These are phyloP conservation scores for Tautogolabrus adspersus DNA, from an alignment of 2,113 vertebrate genomes.

Conservation along the genomic window DNA sequence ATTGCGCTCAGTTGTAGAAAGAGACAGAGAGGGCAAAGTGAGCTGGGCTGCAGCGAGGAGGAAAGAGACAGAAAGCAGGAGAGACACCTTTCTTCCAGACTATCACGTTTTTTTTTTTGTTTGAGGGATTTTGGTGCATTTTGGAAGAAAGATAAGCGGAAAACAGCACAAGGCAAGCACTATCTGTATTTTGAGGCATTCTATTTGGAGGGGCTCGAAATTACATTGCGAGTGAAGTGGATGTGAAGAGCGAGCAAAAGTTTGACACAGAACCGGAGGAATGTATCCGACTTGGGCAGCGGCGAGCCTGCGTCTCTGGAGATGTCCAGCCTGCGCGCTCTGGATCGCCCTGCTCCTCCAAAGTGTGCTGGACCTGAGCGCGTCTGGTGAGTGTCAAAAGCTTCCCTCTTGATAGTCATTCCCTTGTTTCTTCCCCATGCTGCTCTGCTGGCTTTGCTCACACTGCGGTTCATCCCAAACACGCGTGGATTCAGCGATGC, in stretches of 20 bases:
- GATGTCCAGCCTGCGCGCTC: conserved; percentile 76
- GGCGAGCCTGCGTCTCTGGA: conserved; percentile 65
- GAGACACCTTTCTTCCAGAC: conserved; percentile 38
- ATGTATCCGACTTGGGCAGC: conserved; percentile 79
- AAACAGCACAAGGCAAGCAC: not conserved
- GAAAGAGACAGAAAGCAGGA: conserved; percentile 44
- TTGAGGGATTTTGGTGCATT: conserved; percentile 16
- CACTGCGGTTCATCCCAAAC: conserved; percentile 10
- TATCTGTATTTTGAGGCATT: not conserved
- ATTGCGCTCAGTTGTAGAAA: conserved; percentile 57
- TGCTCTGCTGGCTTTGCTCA: not conserved
- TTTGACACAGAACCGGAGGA: conserved; percentile 72
- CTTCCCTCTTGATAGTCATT: not conserved
- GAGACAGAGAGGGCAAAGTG: conserved; percentile 38
- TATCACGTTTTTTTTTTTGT: not conserved
- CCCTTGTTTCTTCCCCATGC: not conserved
- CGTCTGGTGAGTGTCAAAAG: conserved; percentile 70
- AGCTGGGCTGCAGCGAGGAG: conserved; percentile 51
- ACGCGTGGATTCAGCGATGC: conserved; percentile 21
- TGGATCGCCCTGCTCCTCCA: conserved; percentile 73
- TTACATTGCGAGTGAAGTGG: conserved; percentile 64
- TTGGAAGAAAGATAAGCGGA: not conserved
- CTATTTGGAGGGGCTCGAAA: conserved; percentile 13
- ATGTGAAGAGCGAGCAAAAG: conserved; percentile 70
- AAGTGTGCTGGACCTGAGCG: conserved; percentile 63